A percentile compares a stretch with the other conserved stretches of the same genome.
Evolutionary conservation across 2,797 vertebrate genomes (phyloP).

Genomic region (Sebastiscus tertius): DNA sequence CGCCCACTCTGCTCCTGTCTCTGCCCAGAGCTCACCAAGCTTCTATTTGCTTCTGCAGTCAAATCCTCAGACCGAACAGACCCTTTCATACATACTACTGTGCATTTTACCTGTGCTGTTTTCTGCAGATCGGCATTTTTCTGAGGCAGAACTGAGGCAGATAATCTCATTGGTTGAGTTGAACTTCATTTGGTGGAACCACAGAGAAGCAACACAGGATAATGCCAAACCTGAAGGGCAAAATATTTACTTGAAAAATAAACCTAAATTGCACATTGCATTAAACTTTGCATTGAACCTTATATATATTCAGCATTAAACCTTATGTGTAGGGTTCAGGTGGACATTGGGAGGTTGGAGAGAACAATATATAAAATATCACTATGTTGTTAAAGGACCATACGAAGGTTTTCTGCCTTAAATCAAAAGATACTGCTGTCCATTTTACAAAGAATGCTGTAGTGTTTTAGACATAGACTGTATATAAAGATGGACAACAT

Average conservation of each 20-base stretch:
- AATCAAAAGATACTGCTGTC: not conserved
- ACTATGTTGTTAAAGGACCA: not conserved
- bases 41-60: slow-evolving; percentile 76
- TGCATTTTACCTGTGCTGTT: slow-evolving; percentile 6
- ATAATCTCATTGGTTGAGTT: not conserved
- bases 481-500: no score
- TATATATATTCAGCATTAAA: not conserved
- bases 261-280: not conserved
- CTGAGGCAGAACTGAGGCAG: not conserved
- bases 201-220: not conserved
- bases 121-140: not conserved
- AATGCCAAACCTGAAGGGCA: not conserved
- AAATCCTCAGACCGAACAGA: slow-evolving; percentile 31
- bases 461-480: not conserved
- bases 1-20: slow-evolving; percentile 83
- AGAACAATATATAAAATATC: not conserved
- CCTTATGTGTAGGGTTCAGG: not conserved
- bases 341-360: not conserved
- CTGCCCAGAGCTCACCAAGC: slow-evolving; percentile 69
- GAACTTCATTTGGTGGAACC: not conserved
- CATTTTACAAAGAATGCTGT: not conserved
- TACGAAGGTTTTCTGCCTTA: not conserved
- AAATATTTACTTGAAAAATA: not conserved
- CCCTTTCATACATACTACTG: slow-evolving; percentile 16
- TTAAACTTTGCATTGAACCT: not conserved